Evolutionary conservation across 2,888 invertebrate genomes (phyloP), one percentile per base, ranked within the genome.

Genomic region (Noctua janthina): DNA sequence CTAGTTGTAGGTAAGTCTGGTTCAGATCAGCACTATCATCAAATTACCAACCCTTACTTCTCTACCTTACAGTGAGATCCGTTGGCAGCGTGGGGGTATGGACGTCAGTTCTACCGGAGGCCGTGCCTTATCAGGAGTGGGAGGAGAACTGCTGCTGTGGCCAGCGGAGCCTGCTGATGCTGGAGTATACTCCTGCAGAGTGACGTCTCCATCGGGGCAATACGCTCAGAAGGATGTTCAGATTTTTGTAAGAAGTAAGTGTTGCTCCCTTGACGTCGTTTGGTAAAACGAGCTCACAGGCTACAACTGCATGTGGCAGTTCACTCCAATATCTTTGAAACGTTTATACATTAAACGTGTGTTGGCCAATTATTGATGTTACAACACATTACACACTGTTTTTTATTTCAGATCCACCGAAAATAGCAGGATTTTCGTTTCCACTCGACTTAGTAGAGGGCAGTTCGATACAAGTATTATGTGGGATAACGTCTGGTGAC

Each of bases 341-440:
- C 67, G n/a, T 7, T 3, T 23, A 20, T 39, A 20, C 35, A 39
- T 11, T 59, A n/a, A n/a, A 59, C n/a, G 51, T 15, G 29, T 62
- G 29, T 62, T 62, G 35, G 5, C 17, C 17, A 8, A 1, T 39
- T 0, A 43, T 6, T 46, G n/a, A 68, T 35, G 29, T 51, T 15
- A 56, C 4, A 17, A 54, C n/a, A 74, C 8, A 35, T 49, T 70
- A 11, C 64, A 67, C 20, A 54, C 20, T 8, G 2, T 23, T 8
- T 76, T 76, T 85, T 79, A 85, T 92, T 89, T 67, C 95, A 98
- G 98, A 98, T 97, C 98, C 99, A 20, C 99, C 99, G 11, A 98
- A 98, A 91, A 98, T 99, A 92, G 98, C 98, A 88, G 98, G 98
- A 8, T 99, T 99, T 94, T 97, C 97, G 51, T 99, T 99, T 93